Base-by-base conservation (phyloP, 2,888 invertebrate genomes). In the Perithous albicinctus region DNA sequence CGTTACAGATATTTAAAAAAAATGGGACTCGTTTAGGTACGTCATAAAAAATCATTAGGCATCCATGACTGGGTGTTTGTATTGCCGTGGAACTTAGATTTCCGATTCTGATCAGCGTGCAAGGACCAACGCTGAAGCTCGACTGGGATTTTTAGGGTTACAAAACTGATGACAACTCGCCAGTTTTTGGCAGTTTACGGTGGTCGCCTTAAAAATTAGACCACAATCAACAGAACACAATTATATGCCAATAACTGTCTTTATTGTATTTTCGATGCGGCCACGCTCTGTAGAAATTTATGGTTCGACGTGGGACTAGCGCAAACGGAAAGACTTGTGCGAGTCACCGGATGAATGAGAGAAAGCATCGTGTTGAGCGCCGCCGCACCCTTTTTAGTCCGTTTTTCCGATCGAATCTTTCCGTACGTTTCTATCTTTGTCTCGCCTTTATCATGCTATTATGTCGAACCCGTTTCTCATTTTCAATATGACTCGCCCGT, bases 21-120 rank as follows among this genome's bases (percentile, higher is more conserved):
- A 78, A 82, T 78, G 69, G 77, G 74, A 59, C 74, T 48, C 61
- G 70, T 59, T 78, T 67, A 56, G 70, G 78, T 75, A 63, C 51
- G 70, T 59, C 67, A 43, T 64, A 73, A 43, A 64, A 78, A 74
- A 83, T 83, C 82, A 78, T 82, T 72, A 72, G 74, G 75, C 70
- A 72, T 75, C 82, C 59, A 78, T 83, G 83, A 83, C 81, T 69
- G 15, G 38, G 82, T 82, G 35, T 78, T 78, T 61, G 56, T 51
- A 18, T 56, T 51, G 54, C 32, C 48, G 78, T 48, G 66, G 48
- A 76, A 51, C 12, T 70, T 54, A 32, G 70, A 75, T 75, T 59
- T 56, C 73, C 56, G 63, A 69, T 72, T 59, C 29, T 61, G 29
- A 56, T 54, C 41, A 23, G 43, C 46, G 64, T 46, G 12, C 38